These are phyloP conservation scores for Brachymystax lenok DNA, from an alignment of 2,797 vertebrate genomes.

Conservation along the genomic window DNA sequence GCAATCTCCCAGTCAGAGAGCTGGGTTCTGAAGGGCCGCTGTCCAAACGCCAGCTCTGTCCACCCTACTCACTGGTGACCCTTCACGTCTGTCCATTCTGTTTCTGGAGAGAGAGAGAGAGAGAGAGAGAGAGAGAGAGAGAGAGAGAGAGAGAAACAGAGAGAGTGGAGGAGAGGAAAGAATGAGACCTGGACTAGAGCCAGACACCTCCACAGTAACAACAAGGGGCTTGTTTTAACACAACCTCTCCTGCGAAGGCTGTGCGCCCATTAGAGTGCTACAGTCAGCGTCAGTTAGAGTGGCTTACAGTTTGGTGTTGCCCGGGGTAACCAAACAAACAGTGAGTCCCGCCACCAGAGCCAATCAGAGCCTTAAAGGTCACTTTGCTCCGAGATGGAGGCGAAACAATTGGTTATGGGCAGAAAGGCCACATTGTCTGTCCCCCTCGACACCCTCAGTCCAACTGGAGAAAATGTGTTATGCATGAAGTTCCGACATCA, in stretches of 20 bases:
- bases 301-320: constrained; percentile 19
- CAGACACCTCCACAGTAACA: constrained; percentile 10
- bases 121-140: background rate
- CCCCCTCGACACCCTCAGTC: background rate
- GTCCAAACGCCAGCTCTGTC: no score
- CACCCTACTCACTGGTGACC: no score
- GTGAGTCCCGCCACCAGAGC: background rate
- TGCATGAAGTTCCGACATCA: constrained; percentile 19
- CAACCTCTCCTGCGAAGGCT: background rate
- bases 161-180: background rate
- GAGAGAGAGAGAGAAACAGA: background rate
- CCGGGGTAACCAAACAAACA: constrained; percentile 51
- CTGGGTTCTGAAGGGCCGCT: no score
- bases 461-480: constrained; percentile 35
- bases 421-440: constrained; percentile 40
- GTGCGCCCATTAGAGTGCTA: background rate
- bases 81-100: no score
- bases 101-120: background rate
- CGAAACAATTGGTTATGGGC: constrained; percentile 27
- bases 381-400: background rate
- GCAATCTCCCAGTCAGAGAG: no score
- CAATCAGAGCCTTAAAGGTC: constrained; percentile 14
- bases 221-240: constrained; percentile 25
- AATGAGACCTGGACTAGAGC: background rate
- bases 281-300: constrained; percentile 1